Conservation (phyloP, 2,797 vertebrate genomes). For the Oophaga sylvatica region DNA sequence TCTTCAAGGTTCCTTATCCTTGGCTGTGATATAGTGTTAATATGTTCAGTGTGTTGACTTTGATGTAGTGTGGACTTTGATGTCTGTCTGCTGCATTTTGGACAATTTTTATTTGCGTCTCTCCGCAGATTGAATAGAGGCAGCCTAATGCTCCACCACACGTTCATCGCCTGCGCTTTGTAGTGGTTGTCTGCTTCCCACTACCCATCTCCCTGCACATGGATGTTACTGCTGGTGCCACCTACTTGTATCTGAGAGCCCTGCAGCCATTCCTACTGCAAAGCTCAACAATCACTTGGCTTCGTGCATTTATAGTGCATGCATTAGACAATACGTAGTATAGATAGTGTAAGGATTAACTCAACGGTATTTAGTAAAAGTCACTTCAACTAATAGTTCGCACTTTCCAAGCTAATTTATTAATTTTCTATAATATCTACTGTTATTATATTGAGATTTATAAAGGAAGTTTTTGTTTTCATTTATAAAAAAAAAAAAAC, state of each 20-base stretch:
- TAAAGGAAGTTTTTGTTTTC: no score
- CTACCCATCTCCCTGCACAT: constrained; percentile 39
- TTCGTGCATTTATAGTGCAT: background rate
- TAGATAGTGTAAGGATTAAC: background rate
- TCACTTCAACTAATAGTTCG: no score
- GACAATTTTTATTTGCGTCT: constrained; percentile 20
- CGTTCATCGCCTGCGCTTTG: constrained; percentile 50
- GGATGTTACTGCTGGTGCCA: constrained; percentile 41
- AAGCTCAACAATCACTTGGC: background rate
- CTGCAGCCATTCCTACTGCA: constrained; percentile 26
- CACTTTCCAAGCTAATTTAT: background rate
- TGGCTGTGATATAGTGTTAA: constrained; percentile 17
- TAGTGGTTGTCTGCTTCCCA: constrained; percentile 58
- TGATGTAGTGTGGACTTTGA: constrained; percentile 53
- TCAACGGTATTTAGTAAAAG: background rate
- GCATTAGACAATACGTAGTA: background rate
- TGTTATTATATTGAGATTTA: no score
- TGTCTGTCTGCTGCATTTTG: constrained; percentile 41
- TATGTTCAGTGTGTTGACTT: constrained; percentile 30
- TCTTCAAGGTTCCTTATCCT: background rate
- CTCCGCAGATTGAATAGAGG: constrained; percentile 37
- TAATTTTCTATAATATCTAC: no score
- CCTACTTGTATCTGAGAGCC: constrained; percentile 45
- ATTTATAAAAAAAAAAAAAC: no score
- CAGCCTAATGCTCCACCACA: constrained; percentile 42